These are phyloP conservation scores for Drosophila mimica DNA, from an alignment of 2,888 invertebrate species.

Conservation along the genomic window DNA sequence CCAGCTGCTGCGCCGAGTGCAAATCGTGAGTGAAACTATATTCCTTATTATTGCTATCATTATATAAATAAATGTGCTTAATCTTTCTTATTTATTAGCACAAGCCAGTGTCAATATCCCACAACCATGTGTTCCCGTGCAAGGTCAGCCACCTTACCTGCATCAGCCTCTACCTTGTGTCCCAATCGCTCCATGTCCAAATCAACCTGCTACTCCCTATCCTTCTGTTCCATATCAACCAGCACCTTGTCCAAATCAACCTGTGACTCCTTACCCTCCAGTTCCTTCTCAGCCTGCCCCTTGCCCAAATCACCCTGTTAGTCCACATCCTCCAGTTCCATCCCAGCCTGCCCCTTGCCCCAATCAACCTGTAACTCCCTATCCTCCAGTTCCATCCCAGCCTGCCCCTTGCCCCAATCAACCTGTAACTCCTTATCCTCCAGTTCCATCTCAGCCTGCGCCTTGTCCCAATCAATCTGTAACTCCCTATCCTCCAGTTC, in stretches of 20 bases:
- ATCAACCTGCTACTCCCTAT: constrained; percentile 10
- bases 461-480: constrained; percentile 14
- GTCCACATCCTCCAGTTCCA: constrained; percentile 8
- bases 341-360: neutral
- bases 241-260: neutral
- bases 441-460: neutral
- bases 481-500: neutral
- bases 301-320: constrained; percentile 8
- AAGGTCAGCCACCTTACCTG: constrained; percentile 2
- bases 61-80: neutral
- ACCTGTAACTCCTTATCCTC: constrained; percentile 1
- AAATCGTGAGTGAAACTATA: constrained; percentile 35
- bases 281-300: constrained; percentile 1
- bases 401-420: accelerated
- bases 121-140: neutral
- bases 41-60: neutral
- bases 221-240: neutral
- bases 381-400: neutral
- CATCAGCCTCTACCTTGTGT: neutral
- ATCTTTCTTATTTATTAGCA: neutral
- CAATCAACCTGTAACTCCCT: neutral
- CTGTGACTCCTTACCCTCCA: constrained; percentile 9
- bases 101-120: neutral
- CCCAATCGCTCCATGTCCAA: constrained; percentile 12
- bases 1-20: constrained; percentile 1